Evolutionary conservation across 2,113 vertebrate species (phyloP), one percentile per base, ranked within the genome.

Genomic region (Oriolus oriolus): DNA sequence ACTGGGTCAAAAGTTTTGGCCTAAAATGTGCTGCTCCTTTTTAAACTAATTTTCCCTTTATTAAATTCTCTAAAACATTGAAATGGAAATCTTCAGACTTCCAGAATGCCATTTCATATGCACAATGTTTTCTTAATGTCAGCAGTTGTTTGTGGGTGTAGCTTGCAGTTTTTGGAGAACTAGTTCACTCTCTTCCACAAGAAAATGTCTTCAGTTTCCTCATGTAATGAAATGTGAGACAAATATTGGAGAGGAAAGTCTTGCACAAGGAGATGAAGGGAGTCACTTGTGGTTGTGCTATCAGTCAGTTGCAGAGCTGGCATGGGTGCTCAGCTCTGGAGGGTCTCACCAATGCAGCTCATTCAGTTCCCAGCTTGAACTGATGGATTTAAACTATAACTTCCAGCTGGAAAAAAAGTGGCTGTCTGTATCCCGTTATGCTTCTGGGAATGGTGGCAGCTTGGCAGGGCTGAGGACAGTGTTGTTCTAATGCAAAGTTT

Each of bases 111-210:
- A 78, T 85, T 92, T 93, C 52, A 59, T 78, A 80, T 82, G n/a
- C 66, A 91, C 31, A 63, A 87, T 47, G 41, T n/a, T 84, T 90
- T 95, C 92, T 93, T 82, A 86, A 82, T 3, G 5, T 75, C 93
- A 91, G 73, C 78, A 81, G 66, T 91, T 90, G 60, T 92, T 96
- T 93, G 88, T 92, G 71, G 69, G 80, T 61, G 88, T 93, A 94
- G 26, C 49, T 87, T 26, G 28, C 39, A 66, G 10, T 22, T 61
- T 83, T 74, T 59, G 42, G 75, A 79, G 83, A 94, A 80, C 10
- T 41, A 77, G 31, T 16, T 94, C 64, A 30, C 61, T 71, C 16
- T 65, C 47, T 90, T 74, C 81, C 56, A 78, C 18, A 31, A 78
- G 41, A 76, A 95, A 92, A 79, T 66, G 30, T 33, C 60, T 92